Base-by-base conservation (phyloP, 2,797 vertebrate genomes). In the Lepus oiostolus region DNA sequence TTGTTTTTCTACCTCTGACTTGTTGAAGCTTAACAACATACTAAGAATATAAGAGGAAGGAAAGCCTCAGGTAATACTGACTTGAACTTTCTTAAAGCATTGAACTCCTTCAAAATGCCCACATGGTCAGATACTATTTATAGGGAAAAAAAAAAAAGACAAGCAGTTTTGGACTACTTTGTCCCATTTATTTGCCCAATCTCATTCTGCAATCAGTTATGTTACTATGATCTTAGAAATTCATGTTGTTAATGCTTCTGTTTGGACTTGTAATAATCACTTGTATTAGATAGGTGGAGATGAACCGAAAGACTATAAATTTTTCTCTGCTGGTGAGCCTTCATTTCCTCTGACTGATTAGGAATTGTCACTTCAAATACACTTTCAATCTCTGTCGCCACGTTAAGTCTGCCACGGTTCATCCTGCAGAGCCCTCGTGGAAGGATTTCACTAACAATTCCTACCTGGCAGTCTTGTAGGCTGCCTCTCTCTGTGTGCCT, bases 301-400 rank as follows among this genome's bases (percentile, higher is more conserved):
- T 16, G 90, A 76, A 74, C 71, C 67, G 58, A 84, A 92, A 93
- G 35, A 67, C 16, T 70, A 42, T 58, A 19, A 47, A 47, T 90
- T 88, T 80, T 47, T 90, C 63, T 68, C 47, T n/a, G 68, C 50
- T 42, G 50, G 22, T 26, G 82, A 93, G 58, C 11, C 60, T 63
- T 89, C 42, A 91, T 35, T 76, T 85, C 91, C 83, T 47, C 91
- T 79, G 88, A 91, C 30, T 88, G 35, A 68, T 84, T 82, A 94
- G 81, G 35, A 87, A 68, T 42, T 85, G 76, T 70, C 76, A 95
- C 62, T 95, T 95, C 72, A 86, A 90, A 68, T 87, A 79, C 62
- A 21, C 84, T 84, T 92, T 92, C 85, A 86, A 92, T 92, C 83
- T 88, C 81, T 77, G 88, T 71, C 85, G 88, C 58, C 54, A 75